Evolutionary conservation across 2,888 invertebrate genomes (phyloP), one percentile per base, ranked within the genome.

Genomic region (Trissonchulus latispiculum): DNA sequence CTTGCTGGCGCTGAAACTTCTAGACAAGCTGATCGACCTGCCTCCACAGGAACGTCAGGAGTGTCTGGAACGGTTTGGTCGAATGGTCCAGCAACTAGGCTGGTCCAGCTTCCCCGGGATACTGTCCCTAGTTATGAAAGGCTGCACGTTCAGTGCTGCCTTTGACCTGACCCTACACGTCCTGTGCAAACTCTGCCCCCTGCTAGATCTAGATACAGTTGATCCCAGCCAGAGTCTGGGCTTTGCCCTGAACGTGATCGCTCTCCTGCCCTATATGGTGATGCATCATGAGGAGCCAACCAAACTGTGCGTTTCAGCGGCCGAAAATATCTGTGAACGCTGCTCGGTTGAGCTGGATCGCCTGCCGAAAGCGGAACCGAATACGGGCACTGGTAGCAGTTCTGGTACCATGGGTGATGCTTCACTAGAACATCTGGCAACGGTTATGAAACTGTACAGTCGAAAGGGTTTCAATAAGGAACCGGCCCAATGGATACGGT

Each of bases 401-500:
- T 36, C 32, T 15, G 69, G 69, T n/a, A 68, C 69, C n/a, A 35
- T 68, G 28, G 69, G 69, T 1, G 75, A 76, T 2, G 37, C 62
- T 35, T 73, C 76, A 83, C 85, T 96, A 73, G 94, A 95, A 84
- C 95, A 96, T 84, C 87, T 97, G 32, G 95, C 93, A 31, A 95
- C 95, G 0, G 95, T 99, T 70, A 99, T 99, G 97, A 93, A 95
- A 0, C 87, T 97, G 66, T 99, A 99, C 86, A 95, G 95, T 78
- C 89, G 94, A 36, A 89, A 94, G 73, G 94, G 94, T 0, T 99
- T 99, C 86, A 94, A 94, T 85, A 97, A 97, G 86, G 97, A 99
- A 85, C 93, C 94, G 83, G 92, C 95, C 84, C 99, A 99, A 84
- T 99, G 99, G 97, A 96, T 96, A 1, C 96, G 96, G 85, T 99